Base-by-base conservation (phyloP, 2,113 vertebrate species). In the Cinclus mexicanus region DNA sequence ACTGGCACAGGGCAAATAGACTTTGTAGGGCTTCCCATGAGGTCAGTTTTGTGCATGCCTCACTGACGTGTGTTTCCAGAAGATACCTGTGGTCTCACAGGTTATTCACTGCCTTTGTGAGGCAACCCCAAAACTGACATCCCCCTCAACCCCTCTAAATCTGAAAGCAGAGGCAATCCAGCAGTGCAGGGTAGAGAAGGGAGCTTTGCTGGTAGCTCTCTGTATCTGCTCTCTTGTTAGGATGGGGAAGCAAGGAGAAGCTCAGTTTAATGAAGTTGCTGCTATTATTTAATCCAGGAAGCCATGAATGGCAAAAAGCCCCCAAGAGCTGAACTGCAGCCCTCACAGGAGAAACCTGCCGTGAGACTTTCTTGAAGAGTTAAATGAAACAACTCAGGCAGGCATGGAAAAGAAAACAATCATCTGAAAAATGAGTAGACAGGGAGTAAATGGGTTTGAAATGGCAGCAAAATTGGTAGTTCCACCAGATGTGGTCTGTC, bases 161-260 rank as follows among this genome's bases (percentile, higher is more conserved):
- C 41, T 56, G 49, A 74, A 81, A 65, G 35, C 35, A 12, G 10
- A 12, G 44, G 19, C 33, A 67, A 52, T 49, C 19, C 1, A 6
- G 13, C 47, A 50, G 0, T 7, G 23, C 2, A 6, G 22, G 49
- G 18, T 1, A 1, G 39, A 6, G 12, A 49, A 61, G 12, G 42
- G 19, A 82, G 35, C 14, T 64, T 37, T 29, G 12, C 39, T 20
- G 47, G 16, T 14, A 25, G 35, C 16, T 55, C 24, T 55, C n/a
- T 6, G 1, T 6, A 23, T 67, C 25, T 2, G 2, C 35, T 14
- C 4, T 11, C 21, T 35, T 35, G 15, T 24, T n/a, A n/a, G 31
- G 11, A 47, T 29, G 28, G 76, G 41, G 29, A 83, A 60, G 39
- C 35, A 50, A 77, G 41, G 52, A 76, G 59, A 70, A 78, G n/a